Base-by-base conservation (phyloP, 2,113 vertebrate species). In the Nothocercus julius region DNA sequence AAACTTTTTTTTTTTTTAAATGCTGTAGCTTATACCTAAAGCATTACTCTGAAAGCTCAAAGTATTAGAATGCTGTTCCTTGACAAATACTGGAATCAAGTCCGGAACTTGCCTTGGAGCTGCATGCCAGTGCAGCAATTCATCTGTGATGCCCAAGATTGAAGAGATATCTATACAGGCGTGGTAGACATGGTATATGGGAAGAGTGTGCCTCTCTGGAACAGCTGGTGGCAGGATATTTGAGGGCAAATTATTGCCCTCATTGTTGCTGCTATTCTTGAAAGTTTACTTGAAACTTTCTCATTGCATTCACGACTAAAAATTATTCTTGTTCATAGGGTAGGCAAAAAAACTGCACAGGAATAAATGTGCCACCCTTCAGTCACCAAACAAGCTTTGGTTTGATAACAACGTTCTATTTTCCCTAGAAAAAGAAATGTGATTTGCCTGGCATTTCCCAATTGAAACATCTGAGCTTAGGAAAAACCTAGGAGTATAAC, bases 231-330 rank as follows among this genome's bases (percentile, higher is more conserved):
- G 8, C 11, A 67, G 18, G 34, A 24, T 58, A 51, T 9, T 45
- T 73, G 32, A 73, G 11, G 32, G 32, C n/a, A n/a, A n/a, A n/a
- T n/a, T n/a, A n/a, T n/a, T n/a, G n/a, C n/a, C n/a, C 34, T 67
- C 24, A 38, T 36, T 92, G 82, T 82, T 83, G 49, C 56, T 89
- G 30, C 24, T 64, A 15, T 72, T 5, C 27, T 89, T 89, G 68
- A 84, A 84, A 78, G 49, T 54, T 45, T 18, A 18, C 45, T 16
- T 18, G 17, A 45, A 36, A 36, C 36, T 36, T 45, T 45, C 45
- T 45, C 5, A 45, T 45, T 84, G 56, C 25, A 74, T 59, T 49
- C 10, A 2, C 25, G 30, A 67, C 69, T 81, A 54, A 56, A 89
- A 38, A 54, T 83, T 83, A 32, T 36, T 59, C 53, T 15, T 83